Evolutionary conservation across 2,113 vertebrate species (phyloP), one percentile per base, ranked within the genome.

Genomic region (Penelope pileata): DNA sequence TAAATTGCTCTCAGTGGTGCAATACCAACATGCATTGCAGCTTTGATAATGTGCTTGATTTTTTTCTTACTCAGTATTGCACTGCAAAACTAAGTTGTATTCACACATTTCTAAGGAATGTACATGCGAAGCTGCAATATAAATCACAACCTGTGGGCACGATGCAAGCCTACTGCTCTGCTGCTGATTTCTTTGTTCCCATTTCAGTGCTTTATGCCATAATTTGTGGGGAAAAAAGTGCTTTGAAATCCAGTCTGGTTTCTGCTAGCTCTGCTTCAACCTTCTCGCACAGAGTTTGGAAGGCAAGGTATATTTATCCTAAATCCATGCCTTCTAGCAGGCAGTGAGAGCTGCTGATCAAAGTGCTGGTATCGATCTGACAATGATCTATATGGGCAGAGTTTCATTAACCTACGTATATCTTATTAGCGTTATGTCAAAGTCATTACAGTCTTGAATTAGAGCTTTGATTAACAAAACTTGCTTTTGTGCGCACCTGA

Each of bases 71-170:
- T 89, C 81, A 59, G 76, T 22, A 54, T 29, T 2, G 3, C 5
- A 0, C 9, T 21, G 54, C 40, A 67, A 50, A 22, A 4, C 13
- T 10, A 9, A 47, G 21, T 7, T 64, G 79, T 24, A 40, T 68
- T 91, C 32, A 8, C 48, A 54, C 40, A 4, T 63, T 26, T 82
- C 80, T 38, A 45, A 27, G 56, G 40, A 2, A 2, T 6, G n/a
- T 2, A 27, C 7, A 1, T 0, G 5, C 24, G 40, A 12, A 70
- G 66, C 86, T 93, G 58, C 34, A 11, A 27, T 58, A 83, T 77
- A 76, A 92, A 90, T 91, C 59, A 88, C 69, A 93, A 43, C 85
- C 91, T 90, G 83, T 43, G 60, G 30, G 21, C 5, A 50, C 88
- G 38, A 34, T 23, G 82, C 74, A 79, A 63, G 9, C 56, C 53